phyloP scores from a whole-genome alignment of 2,888 invertebrate species.

The Orthonevra nobilis region DNA sequence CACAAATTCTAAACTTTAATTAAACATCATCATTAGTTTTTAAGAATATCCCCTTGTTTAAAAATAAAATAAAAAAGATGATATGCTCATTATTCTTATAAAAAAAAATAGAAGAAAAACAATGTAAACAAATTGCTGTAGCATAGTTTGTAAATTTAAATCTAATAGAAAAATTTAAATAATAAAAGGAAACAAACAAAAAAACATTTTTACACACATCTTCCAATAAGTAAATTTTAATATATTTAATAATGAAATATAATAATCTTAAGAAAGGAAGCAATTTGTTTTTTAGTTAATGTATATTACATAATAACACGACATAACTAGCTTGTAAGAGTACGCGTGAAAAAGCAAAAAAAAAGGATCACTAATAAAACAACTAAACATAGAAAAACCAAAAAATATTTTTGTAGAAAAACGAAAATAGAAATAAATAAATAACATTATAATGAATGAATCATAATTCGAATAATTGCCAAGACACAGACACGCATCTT shows the following conservation, averaged over 20 bases:
- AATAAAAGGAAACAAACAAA: neutral
- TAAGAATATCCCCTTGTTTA: constrained; percentile 6
- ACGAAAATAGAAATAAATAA: constrained; percentile 16
- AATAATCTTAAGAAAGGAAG: neutral
- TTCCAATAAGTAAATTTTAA: constrained; percentile 44
- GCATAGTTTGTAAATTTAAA: too few species aligned
- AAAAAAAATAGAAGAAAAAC: too few species aligned
- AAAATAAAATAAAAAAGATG: neutral
- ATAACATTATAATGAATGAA: constrained; percentile 8
- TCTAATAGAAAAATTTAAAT: neutral
- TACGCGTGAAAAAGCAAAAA: neutral
- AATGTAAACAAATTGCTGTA: too few species aligned
- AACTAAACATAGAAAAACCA: constrained; percentile 50
- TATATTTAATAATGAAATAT: neutral
- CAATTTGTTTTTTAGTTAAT: too few species aligned
- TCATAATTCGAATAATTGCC: neutral
- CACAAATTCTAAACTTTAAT: constrained; percentile 29
- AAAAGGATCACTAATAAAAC: constrained; percentile 4
- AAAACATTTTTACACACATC: constrained; percentile 40
- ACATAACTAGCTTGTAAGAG: neutral
- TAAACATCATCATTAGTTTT: constrained; percentile 17
- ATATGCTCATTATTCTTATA: constrained; percentile 31
- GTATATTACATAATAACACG: too few species aligned
- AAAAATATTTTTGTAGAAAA: constrained; percentile 68
- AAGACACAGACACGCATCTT: too few species aligned